phyloP scores from a whole-genome alignment of 1,140 invertebrate species.

The Leptestheria dahalacensis region DNA sequence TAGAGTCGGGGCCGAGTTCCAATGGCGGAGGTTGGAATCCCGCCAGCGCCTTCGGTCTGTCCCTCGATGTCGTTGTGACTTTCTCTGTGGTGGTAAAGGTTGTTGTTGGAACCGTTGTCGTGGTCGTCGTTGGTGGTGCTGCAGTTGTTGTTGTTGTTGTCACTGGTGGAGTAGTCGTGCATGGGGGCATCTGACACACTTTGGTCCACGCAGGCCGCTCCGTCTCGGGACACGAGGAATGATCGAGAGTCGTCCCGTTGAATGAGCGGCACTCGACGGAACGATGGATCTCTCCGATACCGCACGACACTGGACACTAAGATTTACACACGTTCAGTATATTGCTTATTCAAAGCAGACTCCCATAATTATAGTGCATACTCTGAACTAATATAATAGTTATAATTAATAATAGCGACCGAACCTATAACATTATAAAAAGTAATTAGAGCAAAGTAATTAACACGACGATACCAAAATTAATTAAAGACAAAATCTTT shows the following conservation, averaged over 20 bases:
- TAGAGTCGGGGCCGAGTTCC: not conserved
- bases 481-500: no score
- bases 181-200: constrained; percentile 17
- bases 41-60: not conserved
- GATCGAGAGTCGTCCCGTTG: constrained; percentile 15
- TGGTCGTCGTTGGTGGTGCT: constrained; percentile 16
- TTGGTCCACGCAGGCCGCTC: constrained; percentile 6
- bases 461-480: no score
- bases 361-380: not conserved
- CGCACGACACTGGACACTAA: constrained; percentile 15
- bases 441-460: no score
- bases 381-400: not conserved
- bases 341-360: not conserved
- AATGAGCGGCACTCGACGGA: constrained; percentile 15
- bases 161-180: constrained; percentile 16
- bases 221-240: not conserved
- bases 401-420: no score
- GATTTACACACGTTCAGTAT: not conserved
- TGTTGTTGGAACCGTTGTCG: constrained; percentile 1
- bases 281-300: constrained; percentile 9
- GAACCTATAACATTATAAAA: no score
- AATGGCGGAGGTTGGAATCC: not conserved
- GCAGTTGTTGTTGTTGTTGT: constrained; percentile 17
- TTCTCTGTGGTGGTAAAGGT: constrained; percentile 1
- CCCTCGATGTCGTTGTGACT: not conserved